Evolutionary conservation across 2,797 vertebrate species (phyloP).

Genomic region (Pangasius krempfi): DNA sequence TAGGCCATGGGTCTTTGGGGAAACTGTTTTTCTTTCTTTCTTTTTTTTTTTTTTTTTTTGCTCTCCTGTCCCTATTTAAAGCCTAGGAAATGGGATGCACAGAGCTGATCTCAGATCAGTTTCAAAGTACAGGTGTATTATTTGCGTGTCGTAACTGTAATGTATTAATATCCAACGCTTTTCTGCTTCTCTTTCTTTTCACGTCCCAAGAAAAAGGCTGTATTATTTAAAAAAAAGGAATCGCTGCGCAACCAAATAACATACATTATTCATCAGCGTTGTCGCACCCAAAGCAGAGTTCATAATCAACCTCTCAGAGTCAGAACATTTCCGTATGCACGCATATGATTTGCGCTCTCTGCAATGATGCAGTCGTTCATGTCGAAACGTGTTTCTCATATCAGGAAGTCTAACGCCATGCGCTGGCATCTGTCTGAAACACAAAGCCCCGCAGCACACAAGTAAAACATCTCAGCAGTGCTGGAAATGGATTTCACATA

Average conservation of each 20-base stretch:
- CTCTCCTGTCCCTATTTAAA: background rate
- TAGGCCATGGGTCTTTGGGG: slow-evolving; percentile 72
- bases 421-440: background rate
- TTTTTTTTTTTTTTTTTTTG: background rate
- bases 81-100: background rate
- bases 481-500: slow-evolving; percentile 62
- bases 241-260: slow-evolving; percentile 21
- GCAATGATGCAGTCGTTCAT: slow-evolving; percentile 35
- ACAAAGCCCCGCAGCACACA: background rate
- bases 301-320: slow-evolving; percentile 30
- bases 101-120: slow-evolving; percentile 32
- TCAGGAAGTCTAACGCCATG: slow-evolving; percentile 20
- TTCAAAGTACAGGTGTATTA: background rate
- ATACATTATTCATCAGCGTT: slow-evolving; percentile 51
- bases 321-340: slow-evolving; percentile 24
- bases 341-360: slow-evolving; percentile 21
- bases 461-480: slow-evolving; percentile 30
- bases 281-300: slow-evolving; percentile 28
- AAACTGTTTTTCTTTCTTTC: background rate
- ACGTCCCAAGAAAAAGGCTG: background rate
- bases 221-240: slow-evolving; percentile 31
- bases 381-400: slow-evolving; percentile 45
- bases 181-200: background rate
- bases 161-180: background rate
- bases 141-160: background rate